These are phyloP conservation scores for Deroplatys truncata DNA, from an alignment of 2,888 invertebrate genomes.

Conservation along the genomic window DNA sequence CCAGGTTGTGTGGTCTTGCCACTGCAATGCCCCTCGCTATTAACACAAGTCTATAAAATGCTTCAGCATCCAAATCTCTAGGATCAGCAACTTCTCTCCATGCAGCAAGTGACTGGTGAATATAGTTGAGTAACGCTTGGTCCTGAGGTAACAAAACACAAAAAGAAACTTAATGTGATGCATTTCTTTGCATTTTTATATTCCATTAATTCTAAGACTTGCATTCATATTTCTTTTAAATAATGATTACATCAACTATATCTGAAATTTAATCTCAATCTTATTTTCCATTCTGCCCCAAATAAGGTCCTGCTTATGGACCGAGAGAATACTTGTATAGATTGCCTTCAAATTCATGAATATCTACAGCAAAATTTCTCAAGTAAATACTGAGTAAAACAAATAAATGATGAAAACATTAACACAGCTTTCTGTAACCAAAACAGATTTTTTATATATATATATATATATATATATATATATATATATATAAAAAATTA, in stretches of 20 bases:
- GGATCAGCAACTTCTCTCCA: slow-evolving; percentile 60
- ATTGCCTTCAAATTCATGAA: too few species aligned
- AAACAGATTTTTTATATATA: too few species aligned
- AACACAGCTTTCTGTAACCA: too few species aligned
- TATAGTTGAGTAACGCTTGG: slow-evolving; percentile 77
- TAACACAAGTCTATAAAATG: slow-evolving; percentile 80
- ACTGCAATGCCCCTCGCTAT: slow-evolving; percentile 82
- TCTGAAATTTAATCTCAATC: too few species aligned
- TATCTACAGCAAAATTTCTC: too few species aligned
- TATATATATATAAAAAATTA: too few species aligned
- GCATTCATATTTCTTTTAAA: not conserved
- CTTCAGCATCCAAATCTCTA: slow-evolving; percentile 80
- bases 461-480: too few species aligned
- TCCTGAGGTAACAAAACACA: slow-evolving; percentile 53
- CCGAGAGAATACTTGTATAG: too few species aligned
- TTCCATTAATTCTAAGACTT: not conserved
- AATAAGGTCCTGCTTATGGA: too few species aligned
- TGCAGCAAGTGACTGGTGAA: slow-evolving; percentile 60
- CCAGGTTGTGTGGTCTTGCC: slow-evolving; percentile 75
- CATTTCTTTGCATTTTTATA: not conserved
- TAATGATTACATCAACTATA: not conserved
- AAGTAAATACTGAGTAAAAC: too few species aligned
- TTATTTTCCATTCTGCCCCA: too few species aligned
- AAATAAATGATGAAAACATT: too few species aligned
- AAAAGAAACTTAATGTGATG: not conserved